Evolutionary conservation across 2,888 invertebrate species (phyloP), one percentile per base, ranked within the genome.

Genomic region (Pilophorus perplexus): DNA sequence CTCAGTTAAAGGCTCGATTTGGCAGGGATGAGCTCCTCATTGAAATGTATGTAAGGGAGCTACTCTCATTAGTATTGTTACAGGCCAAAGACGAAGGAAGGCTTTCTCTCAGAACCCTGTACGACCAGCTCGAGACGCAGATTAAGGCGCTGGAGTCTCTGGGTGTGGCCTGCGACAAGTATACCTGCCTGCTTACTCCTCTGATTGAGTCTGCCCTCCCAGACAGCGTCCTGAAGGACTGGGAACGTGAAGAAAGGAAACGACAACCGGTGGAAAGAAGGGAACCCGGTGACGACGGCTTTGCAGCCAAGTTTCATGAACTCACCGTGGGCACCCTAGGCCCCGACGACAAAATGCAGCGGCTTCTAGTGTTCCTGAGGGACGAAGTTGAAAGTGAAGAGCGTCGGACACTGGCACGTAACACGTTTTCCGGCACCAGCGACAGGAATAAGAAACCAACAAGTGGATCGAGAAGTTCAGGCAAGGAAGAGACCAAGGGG

Each of bases 171-270:
- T 46, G 71, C 1, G 73, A 74, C 22, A 74, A 72, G 23, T 73
- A 69, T 25, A 69, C 72, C 14, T 71, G 72, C 5, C 72, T 74
- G 70, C 64, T 74, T 12, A 74, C 72, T 62, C 75, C 74, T 2
- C 67, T 75, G 2, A 72, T 75, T 12, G 75, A 75, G 55, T 74
- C 74, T 1, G 71, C 71, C 62, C 64, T 75, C 12, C 75, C 74
- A 1, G 69, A 72, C 16, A 72, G 73, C 2, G 52, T 73, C 5
- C 52, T 74, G 16, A 12, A 72, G 37, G 71, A 70, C 16, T 74
- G 74, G 74, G 66, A 70, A 38, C 66, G 57, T 22, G 48, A 52
- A 20, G 10, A 20, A 4, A 18, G n/a, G n/a, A n/a, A n/a, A n/a
- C n/a, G n/a, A n/a, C n/a, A n/a, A n/a, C n/a, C n/a, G n/a, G n/a